Base-by-base conservation (phyloP, 2,113 vertebrate genomes). In the Sceloporus tristichus region DNA sequence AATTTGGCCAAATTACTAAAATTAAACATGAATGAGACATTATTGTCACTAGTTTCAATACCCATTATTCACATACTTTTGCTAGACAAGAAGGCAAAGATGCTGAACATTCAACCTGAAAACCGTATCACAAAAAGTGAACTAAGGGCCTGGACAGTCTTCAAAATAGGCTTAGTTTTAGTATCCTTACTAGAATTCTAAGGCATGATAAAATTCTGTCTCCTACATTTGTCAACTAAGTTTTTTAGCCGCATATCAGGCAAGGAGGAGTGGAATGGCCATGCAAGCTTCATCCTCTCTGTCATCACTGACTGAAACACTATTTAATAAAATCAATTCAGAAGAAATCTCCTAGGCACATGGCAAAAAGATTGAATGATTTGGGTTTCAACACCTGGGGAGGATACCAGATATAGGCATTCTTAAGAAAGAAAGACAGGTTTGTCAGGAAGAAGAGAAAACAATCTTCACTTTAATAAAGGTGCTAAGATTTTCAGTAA, bases 1-100 rank as follows among this genome's bases (percentile, higher is more conserved):
- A 93, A 48, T 29, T 66, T 71, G 91, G 68, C 1, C 56, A 86
- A 19, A 9, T 54, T 0, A 87, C 0, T 86, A 14, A 23, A 87
- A 34, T 21, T 21, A 29, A 42, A 10, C 38, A 68, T 29, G 8
- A n/a, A n/a, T 1, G 21, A 34, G 27, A 21, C 2, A 6, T 21
- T 9, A 34, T 5, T 73, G 48, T 54, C 38, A 42, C 40, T 19
- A 76, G 38, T 40, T 66, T 83, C 27, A 71, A 25, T 70, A 70
- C 62, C 34, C 27, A 56, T 62, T 65, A 81, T 38, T 40, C n/a
- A 25, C 9, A 81, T 81, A 19, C 19, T 59, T 18, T 29, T 34
- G 14, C 54, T 19, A 80, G 25, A 21, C 29, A n/a, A 81, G 9
- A 62, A 81, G 2, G 56, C 6, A 71, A 53, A 42, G 8, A 7